Evolutionary conservation across 1,140 invertebrate species (phyloP).

Genomic region (Pachyrhynchus sulphureomaculatus): DNA sequence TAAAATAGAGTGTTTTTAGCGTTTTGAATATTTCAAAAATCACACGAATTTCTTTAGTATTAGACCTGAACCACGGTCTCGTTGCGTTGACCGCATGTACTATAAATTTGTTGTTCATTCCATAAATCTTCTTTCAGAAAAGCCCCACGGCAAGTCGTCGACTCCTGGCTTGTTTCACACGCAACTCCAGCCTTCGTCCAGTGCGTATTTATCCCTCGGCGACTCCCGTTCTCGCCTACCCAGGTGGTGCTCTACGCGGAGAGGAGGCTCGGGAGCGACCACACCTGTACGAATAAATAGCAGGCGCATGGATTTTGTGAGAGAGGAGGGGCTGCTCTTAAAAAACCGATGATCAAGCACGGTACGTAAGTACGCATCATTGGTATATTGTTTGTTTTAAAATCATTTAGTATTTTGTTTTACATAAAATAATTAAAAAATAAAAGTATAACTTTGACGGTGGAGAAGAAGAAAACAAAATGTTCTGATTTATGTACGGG

Average conservation of each 20-base stretch:
- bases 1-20: no score
- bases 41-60: no score
- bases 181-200: conserved; percentile 68
- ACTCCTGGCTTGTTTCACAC: conserved; percentile 87
- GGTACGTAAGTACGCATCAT: conserved; percentile 41
- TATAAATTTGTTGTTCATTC: no score
- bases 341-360: conserved; percentile 85
- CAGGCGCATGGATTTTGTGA: conserved; percentile 93
- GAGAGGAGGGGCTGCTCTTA: conserved; percentile 88
- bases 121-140: conserved; percentile 66
- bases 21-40: no score
- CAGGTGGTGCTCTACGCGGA: conserved; percentile 66
- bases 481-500: no score
- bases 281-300: conserved; percentile 95
- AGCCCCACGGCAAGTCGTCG: conserved; percentile 86
- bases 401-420: no score
- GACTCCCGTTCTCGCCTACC: conserved; percentile 79
- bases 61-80: no score
- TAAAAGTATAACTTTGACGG: no score
- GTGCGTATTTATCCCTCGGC: conserved; percentile 63
- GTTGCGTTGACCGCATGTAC: no score
- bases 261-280: conserved; percentile 75
- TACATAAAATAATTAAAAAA: no score
- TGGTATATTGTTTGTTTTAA: background rate
- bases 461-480: no score